Conservation (phyloP, 1,140 invertebrate genomes). For the Sesamia nonagrioides region DNA sequence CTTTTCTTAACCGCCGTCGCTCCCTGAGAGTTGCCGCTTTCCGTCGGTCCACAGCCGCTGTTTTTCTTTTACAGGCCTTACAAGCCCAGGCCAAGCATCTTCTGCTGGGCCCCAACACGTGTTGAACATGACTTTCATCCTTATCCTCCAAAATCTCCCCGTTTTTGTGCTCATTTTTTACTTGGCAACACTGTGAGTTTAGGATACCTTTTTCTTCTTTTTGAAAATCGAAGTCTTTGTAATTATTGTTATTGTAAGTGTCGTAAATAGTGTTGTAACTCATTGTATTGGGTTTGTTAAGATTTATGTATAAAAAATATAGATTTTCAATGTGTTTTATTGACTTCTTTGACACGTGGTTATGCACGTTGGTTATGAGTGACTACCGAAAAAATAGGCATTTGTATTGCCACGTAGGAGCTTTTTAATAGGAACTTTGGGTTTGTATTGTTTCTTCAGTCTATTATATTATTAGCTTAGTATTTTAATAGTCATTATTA, state of each 20-base stretch:
- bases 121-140: slow-evolving; percentile 76
- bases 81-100: slow-evolving; percentile 98
- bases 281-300: slow-evolving; percentile 62
- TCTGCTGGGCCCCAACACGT: slow-evolving; percentile 88
- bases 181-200: slow-evolving; percentile 71
- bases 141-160: slow-evolving; percentile 57
- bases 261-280: slow-evolving; percentile 72
- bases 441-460: neutral
- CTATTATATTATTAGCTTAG: neutral
- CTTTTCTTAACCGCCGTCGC: slow-evolving; percentile 96
- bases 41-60: slow-evolving; percentile 96
- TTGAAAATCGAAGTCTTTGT: slow-evolving; percentile 63
- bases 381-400: neutral
- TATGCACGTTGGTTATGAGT: neutral
- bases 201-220: slow-evolving; percentile 57
- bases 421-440: slow-evolving; percentile 1
- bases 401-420: neutral
- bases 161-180: slow-evolving; percentile 73
- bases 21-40: slow-evolving; percentile 99
- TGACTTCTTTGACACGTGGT: slow-evolving; percentile 15
- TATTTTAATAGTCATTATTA: neutral
- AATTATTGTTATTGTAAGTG: slow-evolving; percentile 57
- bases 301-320: slow-evolving; percentile 16
- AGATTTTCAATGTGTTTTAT: neutral
- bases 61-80: slow-evolving; percentile 98